Conservation (phyloP, 2,113 vertebrate genomes). For the Pandion haliaetus region DNA sequence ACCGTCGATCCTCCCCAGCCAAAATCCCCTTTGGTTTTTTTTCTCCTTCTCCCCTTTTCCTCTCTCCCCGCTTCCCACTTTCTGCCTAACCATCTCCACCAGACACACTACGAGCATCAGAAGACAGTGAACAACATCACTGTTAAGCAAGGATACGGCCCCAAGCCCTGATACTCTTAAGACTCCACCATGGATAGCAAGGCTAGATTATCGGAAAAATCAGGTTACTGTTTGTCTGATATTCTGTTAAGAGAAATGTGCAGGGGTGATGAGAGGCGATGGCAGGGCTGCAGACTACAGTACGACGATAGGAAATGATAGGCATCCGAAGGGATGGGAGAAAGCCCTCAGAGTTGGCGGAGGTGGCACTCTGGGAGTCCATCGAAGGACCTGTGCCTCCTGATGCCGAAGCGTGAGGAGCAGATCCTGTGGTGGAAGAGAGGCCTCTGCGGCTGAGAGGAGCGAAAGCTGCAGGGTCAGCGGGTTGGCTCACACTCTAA, state of each 20-base stretch:
- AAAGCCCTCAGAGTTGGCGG: neutral
- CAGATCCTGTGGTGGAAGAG: neutral
- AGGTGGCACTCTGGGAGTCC: neutral
- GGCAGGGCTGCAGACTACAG: neutral
- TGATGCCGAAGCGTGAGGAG: neutral
- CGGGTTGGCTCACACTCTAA: neutral
- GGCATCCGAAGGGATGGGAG: neutral
- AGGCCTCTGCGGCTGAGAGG: neutral
- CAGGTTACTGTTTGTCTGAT: neutral
- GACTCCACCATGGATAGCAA: neutral
- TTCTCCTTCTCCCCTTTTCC: neutral
- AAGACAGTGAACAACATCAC: neutral
- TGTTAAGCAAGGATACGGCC: neutral
- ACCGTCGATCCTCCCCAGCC: neutral
- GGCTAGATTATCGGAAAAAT: neutral
- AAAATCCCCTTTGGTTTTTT: neutral
- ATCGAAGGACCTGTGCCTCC: neutral
- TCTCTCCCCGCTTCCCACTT: neutral
- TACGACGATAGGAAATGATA: accelerated
- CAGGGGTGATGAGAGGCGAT: neutral
- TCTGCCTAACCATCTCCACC: neutral
- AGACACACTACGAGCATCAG: neutral
- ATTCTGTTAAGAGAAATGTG: neutral
- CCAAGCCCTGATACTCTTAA: neutral
- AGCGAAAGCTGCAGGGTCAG: neutral